Evolutionary conservation across 2,888 invertebrate genomes (phyloP).

Genomic region (Hymenopus coronatus): DNA sequence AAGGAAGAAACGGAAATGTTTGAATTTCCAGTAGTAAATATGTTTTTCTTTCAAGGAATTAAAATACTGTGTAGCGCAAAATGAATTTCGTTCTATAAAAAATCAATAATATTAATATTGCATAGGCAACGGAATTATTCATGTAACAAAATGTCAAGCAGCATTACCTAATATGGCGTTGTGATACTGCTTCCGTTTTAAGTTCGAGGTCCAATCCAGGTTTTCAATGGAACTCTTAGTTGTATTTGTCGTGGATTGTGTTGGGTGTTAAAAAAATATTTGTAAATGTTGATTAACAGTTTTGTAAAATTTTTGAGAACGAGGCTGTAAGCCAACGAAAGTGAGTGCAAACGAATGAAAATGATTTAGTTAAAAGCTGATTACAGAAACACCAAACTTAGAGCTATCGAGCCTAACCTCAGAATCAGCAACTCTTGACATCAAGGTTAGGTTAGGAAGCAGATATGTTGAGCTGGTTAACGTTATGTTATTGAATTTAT

Average conservation of each 20-base stretch:
- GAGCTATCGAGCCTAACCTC: neutral
- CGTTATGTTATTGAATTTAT: neutral
- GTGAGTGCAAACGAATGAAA: neutral
- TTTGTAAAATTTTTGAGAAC: neutral
- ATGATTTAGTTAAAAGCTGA: neutral
- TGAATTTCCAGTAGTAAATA: neutral
- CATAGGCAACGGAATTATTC: neutral
- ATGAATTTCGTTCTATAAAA: neutral
- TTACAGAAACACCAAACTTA: neutral
- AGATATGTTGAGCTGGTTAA: neutral
- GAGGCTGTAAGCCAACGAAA: neutral
- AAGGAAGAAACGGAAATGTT: neutral
- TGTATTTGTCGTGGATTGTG: slow-evolving; percentile 10
- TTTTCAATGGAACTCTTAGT: slow-evolving; percentile 23
- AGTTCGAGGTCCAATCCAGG: slow-evolving; percentile 29
- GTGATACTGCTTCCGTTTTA: slow-evolving; percentile 36
- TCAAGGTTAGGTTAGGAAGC: slow-evolving; percentile 10
- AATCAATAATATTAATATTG: neutral
- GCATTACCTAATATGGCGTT: slow-evolving; percentile 37
- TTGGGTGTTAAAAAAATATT: neutral
- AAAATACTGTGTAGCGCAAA: neutral
- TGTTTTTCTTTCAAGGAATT: neutral
- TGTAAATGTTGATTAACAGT: slow-evolving; percentile 15
- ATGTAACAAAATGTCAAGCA: slow-evolving; percentile 26
- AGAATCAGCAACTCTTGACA: neutral